phyloP scores from a whole-genome alignment of 2,888 invertebrate species.

The Halictus ligatus region DNA sequence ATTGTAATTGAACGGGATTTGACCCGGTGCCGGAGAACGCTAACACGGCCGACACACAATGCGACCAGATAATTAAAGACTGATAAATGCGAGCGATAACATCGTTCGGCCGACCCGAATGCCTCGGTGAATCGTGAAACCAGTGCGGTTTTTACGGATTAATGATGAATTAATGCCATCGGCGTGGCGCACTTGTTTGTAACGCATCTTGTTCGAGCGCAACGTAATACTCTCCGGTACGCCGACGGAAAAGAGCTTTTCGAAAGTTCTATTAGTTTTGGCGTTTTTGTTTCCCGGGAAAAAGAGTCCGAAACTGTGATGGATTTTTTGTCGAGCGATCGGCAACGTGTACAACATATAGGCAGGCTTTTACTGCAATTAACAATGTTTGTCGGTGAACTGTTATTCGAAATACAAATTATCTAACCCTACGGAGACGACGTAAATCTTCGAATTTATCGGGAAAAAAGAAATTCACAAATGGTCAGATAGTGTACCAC shows the following conservation, averaged over 20 bases:
- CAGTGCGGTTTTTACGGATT: slow-evolving; percentile 49
- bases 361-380: not conserved
- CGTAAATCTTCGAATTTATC: not conserved
- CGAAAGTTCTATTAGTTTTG: not conserved
- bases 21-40: slow-evolving; percentile 35
- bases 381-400: not conserved
- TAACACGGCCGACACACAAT: slow-evolving; percentile 38
- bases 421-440: too few relatives aligned
- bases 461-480: not conserved
- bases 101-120: slow-evolving; percentile 30
- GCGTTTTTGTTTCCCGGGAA: not conserved
- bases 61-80: slow-evolving; percentile 56
- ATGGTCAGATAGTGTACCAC: not conserved
- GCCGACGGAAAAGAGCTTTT: not conserved
- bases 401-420: too few relatives aligned
- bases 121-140: slow-evolving; percentile 45
- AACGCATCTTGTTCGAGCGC: not conserved
- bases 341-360: not conserved
- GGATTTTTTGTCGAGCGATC: not conserved
- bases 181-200: slow-evolving; percentile 10
- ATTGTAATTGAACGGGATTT: slow-evolving; percentile 53
- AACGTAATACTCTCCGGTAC: not conserved
- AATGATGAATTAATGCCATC: slow-evolving; percentile 45
- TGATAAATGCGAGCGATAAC: slow-evolving; percentile 56
- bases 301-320: not conserved